Evolutionary conservation across 1,140 invertebrate genomes (phyloP).

Genomic region (Druon quercuslanigerum): DNA sequence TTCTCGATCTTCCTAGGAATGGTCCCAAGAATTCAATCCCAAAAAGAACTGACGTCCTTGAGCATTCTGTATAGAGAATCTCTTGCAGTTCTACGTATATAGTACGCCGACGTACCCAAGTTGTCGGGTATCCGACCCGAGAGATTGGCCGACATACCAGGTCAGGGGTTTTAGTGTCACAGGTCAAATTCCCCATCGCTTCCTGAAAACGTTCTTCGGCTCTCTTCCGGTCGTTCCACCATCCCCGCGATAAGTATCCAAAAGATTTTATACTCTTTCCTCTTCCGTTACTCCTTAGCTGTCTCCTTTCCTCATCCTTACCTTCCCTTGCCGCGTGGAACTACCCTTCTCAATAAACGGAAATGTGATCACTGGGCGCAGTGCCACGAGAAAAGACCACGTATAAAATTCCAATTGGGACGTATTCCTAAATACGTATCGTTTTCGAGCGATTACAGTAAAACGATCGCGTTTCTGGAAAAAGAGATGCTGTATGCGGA

Average conservation of each 20-base stretch:
- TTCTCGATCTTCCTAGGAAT: constrained; percentile 27
- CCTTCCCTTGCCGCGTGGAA: background rate
- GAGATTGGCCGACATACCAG: constrained; percentile 65
- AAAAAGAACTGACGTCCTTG: constrained; percentile 21
- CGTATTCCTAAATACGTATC: constrained; percentile 1
- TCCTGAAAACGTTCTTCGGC: constrained; percentile 56
- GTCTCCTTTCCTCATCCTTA: constrained; percentile 1
- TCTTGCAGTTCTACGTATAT: constrained; percentile 9
- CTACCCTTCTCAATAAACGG: constrained; percentile 1
- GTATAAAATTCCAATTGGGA: constrained; percentile 11
- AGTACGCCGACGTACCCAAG: constrained; percentile 1
- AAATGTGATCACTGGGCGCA: constrained; percentile 14
- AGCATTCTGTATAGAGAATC: constrained; percentile 7
- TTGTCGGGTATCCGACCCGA: constrained; percentile 46
- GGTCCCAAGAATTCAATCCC: constrained; percentile 21
- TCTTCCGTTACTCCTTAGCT: constrained; percentile 22
- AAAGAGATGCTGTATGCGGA: background rate
- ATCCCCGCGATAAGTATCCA: constrained; percentile 52
- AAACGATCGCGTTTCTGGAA: background rate
- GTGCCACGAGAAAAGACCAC: constrained; percentile 16
- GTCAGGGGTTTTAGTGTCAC: constrained; percentile 67
- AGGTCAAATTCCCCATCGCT: constrained; percentile 63
- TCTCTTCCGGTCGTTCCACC: constrained; percentile 55
- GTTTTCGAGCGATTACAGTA: background rate
- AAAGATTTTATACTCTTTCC: constrained; percentile 40